phyloP scores from a whole-genome alignment of 2,888 invertebrate genomes.

The Calameuta pallipes region DNA sequence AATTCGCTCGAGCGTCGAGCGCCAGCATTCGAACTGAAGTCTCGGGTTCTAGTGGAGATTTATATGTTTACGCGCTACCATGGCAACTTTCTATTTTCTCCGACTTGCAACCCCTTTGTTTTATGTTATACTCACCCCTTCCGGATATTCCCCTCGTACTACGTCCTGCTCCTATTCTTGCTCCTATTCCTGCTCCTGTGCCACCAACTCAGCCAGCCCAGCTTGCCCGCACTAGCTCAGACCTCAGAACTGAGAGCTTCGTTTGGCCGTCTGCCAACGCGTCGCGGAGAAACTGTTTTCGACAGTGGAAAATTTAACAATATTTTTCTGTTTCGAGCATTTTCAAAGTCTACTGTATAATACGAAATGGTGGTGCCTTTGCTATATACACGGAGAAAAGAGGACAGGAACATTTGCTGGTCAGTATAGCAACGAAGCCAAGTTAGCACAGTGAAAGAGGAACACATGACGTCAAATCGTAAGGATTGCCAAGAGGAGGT shows the following conservation, averaged over 20 bases:
- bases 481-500: no score
- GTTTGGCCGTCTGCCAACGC: conserved; percentile 55
- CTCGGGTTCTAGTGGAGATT: conserved; percentile 44
- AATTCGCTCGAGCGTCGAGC: background rate
- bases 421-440: no score
- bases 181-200: conserved; percentile 7
- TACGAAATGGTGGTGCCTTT: background rate
- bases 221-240: background rate
- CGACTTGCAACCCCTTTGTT: conserved; percentile 47
- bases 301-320: conserved; percentile 49
- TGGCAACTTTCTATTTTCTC: conserved; percentile 61
- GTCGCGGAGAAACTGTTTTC: conserved; percentile 56
- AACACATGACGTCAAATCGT: no score
- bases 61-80: conserved; percentile 64
- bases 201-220: background rate
- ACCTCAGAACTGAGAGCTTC: conserved; percentile 37
- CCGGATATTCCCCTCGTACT: conserved; percentile 13
- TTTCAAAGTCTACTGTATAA: conserved; percentile 11
- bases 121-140: conserved; percentile 47
- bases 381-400: background rate
- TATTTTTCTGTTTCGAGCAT: conserved; percentile 36
- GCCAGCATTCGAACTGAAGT: background rate
- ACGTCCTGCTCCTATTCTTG: conserved; percentile 5
- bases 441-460: no score
- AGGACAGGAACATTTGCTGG: background rate